Base-by-base conservation (phyloP, 1,140 invertebrate genomes). In the Cylas formicarius region DNA sequence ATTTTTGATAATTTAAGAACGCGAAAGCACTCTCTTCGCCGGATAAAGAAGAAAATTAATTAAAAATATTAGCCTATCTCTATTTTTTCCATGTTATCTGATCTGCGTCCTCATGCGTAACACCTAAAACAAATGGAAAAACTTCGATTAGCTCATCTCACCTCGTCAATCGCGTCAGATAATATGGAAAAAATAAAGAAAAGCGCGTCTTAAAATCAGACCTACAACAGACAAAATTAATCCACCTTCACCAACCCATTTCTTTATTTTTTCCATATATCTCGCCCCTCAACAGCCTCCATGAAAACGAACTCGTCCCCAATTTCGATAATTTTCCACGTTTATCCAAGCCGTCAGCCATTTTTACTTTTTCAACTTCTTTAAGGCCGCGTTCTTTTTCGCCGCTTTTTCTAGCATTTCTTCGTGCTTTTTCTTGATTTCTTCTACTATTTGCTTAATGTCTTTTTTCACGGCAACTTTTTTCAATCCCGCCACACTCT, bases 121-220 rank as follows among this genome's bases (percentile, higher is more conserved):
- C 23, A 22, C 27, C 46, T 42, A 43, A 37, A 48, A 48, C 38
- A 48, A 42, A 48, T 13, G 19, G 33, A 24, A 22, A 42, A 42
- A 17, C 32, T 13, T 16, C 19, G 17, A 42, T 11, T 36, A 33
- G 2, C 17, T 21, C n/a, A 24, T 2, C 2, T 41, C 9, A 18
- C 10, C 9, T 22, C 19, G 9, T 18, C 13, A 7, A 16, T 10
- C 17, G 4, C 6, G 8, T n/a, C 19, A 35, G 16, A 35, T 28
- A 4, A 28, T 31, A 40, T 38, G 33, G 17, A 46, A 46, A 38
- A 38, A 38, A 46, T 37, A 46, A 37, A 47, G 18, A 40, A 47
- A 47, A 29, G 34, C 36, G 41, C 18, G 3, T 41, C 17, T 27
- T 0, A 4, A 31, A 6, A 23, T 14, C 2, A n/a, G n/a, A n/a